Conservation (phyloP, 2,797 vertebrate genomes). For the Artibeus lituratus region DNA sequence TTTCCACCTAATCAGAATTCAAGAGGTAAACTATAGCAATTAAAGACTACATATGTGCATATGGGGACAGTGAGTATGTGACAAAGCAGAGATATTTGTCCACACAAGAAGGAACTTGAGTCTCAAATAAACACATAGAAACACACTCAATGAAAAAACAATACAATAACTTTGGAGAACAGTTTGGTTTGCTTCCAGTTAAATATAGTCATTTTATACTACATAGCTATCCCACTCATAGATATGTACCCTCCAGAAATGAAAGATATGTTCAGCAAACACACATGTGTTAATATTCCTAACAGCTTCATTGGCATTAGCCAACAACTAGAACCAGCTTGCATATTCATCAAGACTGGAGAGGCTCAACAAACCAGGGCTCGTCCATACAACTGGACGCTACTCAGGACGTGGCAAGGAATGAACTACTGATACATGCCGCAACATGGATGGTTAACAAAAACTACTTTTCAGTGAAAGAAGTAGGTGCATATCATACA, state of each 20-base stretch:
- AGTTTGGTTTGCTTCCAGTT: neutral
- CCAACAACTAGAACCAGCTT: too few species aligned
- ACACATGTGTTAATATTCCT: neutral
- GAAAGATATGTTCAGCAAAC: neutral
- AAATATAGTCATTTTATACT: accelerated
- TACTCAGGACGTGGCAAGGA: too few species aligned
- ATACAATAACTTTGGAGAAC: neutral
- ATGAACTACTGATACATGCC: accelerated
- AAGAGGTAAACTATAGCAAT: neutral
- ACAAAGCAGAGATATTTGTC: neutral
- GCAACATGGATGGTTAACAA: accelerated
- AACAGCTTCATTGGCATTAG: too few species aligned
- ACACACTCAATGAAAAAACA: neutral
- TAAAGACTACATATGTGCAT: accelerated
- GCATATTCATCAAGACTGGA: accelerated
- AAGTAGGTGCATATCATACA: accelerated
- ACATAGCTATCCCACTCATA: accelerated
- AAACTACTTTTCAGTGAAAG: neutral
- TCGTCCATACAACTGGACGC: accelerated
- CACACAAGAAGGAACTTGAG: neutral
- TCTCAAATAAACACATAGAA: neutral
- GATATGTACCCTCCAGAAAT: too few species aligned
- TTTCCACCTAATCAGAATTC: neutral
- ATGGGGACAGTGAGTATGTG: neutral
- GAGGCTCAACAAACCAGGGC: accelerated